Conservation (phyloP, 2,113 vertebrate genomes). For the Lontra canadensis region DNA sequence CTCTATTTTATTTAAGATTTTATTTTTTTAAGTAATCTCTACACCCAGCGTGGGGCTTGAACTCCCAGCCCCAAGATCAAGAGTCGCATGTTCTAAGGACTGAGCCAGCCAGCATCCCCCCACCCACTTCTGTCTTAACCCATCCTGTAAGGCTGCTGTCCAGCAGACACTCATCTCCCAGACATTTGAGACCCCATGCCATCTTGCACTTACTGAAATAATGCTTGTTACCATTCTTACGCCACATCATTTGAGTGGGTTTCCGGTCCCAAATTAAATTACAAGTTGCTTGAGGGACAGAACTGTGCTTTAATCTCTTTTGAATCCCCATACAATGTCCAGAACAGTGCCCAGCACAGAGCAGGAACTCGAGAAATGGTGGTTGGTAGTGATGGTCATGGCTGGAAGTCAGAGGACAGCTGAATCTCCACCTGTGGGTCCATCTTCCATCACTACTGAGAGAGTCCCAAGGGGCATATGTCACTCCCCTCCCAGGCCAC, state of each 20-base stretch:
- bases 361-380: slow-evolving; percentile 39
- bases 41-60: neutral
- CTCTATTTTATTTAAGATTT: neutral
- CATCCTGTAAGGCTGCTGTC: neutral
- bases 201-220: slow-evolving; percentile 72
- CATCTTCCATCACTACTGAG: slow-evolving; percentile 70
- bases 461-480: slow-evolving; percentile 47
- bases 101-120: neutral
- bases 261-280: slow-evolving; percentile 48
- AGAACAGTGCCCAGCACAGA: slow-evolving; percentile 37
- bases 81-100: neutral
- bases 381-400: slow-evolving; percentile 29
- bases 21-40: neutral
- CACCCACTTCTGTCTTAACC: neutral
- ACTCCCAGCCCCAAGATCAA: neutral
- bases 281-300: slow-evolving; percentile 28
- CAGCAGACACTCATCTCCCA: neutral
- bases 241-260: slow-evolving; percentile 61
- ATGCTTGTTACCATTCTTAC: slow-evolving; percentile 64
- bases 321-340: slow-evolving; percentile 55
- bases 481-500: neutral
- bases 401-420: slow-evolving; percentile 53
- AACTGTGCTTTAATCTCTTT: slow-evolving; percentile 37
- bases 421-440: slow-evolving; percentile 45
- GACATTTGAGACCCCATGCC: slow-evolving; percentile 7